A percentile compares a stretch with the other conserved stretches of the same genome.
These are phyloP conservation scores for Salminus brasiliensis DNA, from an alignment of 2,113 vertebrate species.

Conservation along the genomic window DNA sequence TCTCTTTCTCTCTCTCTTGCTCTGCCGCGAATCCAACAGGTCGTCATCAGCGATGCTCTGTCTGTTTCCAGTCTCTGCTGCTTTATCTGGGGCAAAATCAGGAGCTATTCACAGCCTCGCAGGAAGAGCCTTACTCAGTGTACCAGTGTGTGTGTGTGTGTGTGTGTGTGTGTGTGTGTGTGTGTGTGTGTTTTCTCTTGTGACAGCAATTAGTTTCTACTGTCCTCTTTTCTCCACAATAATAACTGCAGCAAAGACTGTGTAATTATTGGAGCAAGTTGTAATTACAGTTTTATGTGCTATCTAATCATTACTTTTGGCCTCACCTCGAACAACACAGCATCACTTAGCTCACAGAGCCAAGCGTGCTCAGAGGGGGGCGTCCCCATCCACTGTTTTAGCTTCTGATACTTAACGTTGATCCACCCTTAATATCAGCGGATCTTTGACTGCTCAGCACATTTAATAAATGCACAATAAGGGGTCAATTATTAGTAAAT, in stretches of 20 bases:
- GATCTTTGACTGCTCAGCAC: no score
- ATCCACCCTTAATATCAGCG: no score
- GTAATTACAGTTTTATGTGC: constrained; percentile 32
- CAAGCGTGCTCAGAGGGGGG: no score
- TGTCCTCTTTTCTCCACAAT: background rate
- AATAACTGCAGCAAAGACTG: background rate
- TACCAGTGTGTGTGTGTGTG: background rate
- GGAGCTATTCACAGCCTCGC: background rate
- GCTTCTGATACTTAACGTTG: no score
- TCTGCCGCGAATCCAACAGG: constrained; percentile 24
- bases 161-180: no score
- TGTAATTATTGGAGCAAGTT: constrained; percentile 8
- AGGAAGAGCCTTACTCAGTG: background rate
- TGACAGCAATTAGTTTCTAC: constrained; percentile 14
- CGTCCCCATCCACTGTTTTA: no score
- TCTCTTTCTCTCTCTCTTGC: no score
- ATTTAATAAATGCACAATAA: no score
- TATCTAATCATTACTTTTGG: constrained; percentile 32
- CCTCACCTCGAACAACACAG: background rate
- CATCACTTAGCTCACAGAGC: background rate
- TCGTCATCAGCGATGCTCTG: constrained; percentile 25
- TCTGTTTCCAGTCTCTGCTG: constrained; percentile 13
- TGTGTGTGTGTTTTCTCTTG: background rate
- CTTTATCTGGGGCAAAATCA: constrained; percentile 20
- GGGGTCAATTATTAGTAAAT: no score